Percentiles rank a stretch among this genome's conserved stretches.
These are phyloP conservation scores for Helicolenus hilgendorfi DNA, from an alignment of 2,797 vertebrate species.

Conservation along the genomic window DNA sequence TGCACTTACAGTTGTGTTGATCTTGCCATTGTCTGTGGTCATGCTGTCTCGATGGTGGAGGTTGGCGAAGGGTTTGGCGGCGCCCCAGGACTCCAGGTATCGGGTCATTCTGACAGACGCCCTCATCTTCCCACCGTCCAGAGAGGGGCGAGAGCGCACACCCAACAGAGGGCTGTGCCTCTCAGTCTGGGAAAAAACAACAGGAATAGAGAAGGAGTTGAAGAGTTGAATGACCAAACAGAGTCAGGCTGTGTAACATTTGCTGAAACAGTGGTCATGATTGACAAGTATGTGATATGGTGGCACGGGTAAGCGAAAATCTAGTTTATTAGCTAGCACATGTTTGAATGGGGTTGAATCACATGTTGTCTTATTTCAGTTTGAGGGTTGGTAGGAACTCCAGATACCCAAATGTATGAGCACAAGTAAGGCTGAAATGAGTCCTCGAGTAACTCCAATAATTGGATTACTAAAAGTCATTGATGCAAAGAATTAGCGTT, in stretches of 20 bases:
- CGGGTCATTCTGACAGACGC: constrained; percentile 98
- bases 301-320: not conserved
- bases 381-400: no score
- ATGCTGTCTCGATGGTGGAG: constrained; percentile 98
- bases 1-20: constrained; percentile 94
- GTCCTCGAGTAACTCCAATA: no score
- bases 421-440: no score
- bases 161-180: constrained; percentile 94
- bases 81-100: constrained; percentile 98
- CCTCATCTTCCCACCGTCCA: constrained; percentile 96
- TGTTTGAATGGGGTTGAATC: no score
- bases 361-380: no score
- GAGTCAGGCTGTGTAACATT: not conserved
- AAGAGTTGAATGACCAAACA: not conserved
- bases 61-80: constrained; percentile 98
- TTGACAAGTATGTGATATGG: not conserved
- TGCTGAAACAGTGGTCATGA: not conserved
- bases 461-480: no score
- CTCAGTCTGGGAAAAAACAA: constrained; percentile 90
- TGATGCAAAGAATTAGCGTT: no score
- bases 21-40: constrained; percentile 97
- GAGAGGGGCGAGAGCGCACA: constrained; percentile 92
- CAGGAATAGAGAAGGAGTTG: not conserved
- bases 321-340: no score
- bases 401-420: no score